Conservation (phyloP, 1,140 invertebrate genomes). For the Stegodyphus mimosarum region DNA sequence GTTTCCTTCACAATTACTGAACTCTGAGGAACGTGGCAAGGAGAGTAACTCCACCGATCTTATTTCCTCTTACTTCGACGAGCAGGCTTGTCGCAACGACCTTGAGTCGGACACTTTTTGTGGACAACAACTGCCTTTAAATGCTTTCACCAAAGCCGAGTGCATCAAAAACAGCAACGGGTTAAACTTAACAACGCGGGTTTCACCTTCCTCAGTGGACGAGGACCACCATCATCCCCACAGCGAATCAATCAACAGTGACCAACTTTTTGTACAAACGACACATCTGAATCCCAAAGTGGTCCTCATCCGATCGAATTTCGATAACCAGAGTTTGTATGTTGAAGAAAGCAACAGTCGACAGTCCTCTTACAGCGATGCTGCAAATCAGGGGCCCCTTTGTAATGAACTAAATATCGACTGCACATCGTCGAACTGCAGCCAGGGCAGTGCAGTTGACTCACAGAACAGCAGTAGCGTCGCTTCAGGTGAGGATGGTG, state of each 20-base stretch:
- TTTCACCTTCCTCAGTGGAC: not conserved
- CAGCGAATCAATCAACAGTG: not conserved
- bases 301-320: conserved; percentile 41
- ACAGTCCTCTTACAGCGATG: not conserved
- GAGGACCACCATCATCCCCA: too few species aligned
- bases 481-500: conserved; percentile 23
- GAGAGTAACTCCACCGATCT: not conserved
- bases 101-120: not conserved
- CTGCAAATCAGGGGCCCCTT: not conserved
- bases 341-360: conserved; percentile 1
- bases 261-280: conserved; percentile 22
- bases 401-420: conserved; percentile 21
- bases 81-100: conserved; percentile 19
- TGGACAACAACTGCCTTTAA: not conserved
- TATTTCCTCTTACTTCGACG: conserved; percentile 14
- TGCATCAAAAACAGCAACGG: conserved; percentile 4
- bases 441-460: conserved; percentile 4
- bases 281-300: conserved; percentile 49
- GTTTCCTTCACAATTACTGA: not conserved
- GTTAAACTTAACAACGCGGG: not conserved
- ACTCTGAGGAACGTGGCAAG: not conserved
- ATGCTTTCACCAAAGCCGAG: conserved; percentile 17
- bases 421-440: conserved; percentile 22
- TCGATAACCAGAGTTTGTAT: not conserved
- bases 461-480: not conserved